Conservation (phyloP, 2,113 vertebrate species). For the Amblyornis subalaris region DNA sequence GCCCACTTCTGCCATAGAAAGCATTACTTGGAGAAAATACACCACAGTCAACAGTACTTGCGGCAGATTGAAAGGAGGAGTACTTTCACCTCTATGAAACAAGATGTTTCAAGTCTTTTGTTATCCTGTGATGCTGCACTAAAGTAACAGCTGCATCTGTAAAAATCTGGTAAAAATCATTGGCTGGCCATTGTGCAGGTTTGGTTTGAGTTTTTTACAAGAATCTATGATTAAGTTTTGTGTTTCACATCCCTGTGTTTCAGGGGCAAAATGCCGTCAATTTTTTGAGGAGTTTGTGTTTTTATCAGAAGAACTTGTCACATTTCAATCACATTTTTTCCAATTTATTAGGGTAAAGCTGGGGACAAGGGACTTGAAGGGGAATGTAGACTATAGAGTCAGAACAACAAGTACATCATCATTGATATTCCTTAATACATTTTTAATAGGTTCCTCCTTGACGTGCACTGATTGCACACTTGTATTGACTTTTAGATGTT, state of each 20-base stretch:
- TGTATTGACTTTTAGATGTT: neutral
- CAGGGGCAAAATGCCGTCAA: neutral
- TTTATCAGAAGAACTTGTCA: neutral
- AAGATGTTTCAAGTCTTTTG: neutral
- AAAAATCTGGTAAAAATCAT: neutral
- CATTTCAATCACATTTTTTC: neutral
- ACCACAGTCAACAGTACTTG: neutral
- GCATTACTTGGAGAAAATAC: neutral
- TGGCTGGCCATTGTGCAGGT: neutral
- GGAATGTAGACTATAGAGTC: neutral
- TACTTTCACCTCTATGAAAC: neutral
- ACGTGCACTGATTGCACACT: neutral
- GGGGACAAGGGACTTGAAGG: slow-evolving; percentile 25
- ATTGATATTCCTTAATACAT: neutral
- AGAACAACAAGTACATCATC: neutral
- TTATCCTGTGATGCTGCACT: neutral
- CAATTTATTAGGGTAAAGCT: slow-evolving; percentile 15
- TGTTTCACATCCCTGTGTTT: neutral
- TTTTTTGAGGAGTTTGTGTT: neutral
- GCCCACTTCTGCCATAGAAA: neutral
- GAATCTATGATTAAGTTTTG: neutral
- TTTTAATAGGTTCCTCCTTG: neutral
- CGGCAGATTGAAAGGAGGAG: neutral
- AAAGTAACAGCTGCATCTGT: neutral
- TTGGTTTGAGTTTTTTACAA: neutral